phyloP scores from a whole-genome alignment of 92 coral and sea anemone genomes.

The Pocillopora grandis region DNA sequence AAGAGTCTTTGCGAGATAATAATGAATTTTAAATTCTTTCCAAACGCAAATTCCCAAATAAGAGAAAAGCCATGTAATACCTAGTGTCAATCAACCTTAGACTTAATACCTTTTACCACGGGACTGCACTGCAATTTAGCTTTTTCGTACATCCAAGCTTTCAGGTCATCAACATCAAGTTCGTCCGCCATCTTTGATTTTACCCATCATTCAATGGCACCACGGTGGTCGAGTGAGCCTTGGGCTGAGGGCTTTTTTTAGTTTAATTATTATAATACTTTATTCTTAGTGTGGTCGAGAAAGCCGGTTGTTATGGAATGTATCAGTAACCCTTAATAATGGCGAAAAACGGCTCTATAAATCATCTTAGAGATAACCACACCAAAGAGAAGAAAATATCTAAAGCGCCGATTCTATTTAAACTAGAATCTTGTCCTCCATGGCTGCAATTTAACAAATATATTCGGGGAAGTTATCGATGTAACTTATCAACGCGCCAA shows the following conservation, averaged over 20 bases:
- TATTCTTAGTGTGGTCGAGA: too few species aligned
- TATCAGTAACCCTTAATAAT: neutral
- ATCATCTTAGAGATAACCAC: neutral
- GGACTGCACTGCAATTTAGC: slow-evolving; percentile 81
- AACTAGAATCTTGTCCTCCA: slow-evolving; percentile 60
- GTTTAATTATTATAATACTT: too few species aligned
- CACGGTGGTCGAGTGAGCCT: neutral
- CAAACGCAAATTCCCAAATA: too few species aligned
- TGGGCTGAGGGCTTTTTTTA: neutral
- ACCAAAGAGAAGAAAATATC: slow-evolving; percentile 12
- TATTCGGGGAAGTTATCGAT: slow-evolving; percentile 79
- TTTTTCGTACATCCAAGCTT: slow-evolving; percentile 73
- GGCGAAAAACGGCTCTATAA: slow-evolving; percentile 41
- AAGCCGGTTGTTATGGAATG: neutral
- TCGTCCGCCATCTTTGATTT: slow-evolving; percentile 56
- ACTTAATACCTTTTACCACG: slow-evolving; percentile 64
- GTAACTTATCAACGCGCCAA: slow-evolving; percentile 61
- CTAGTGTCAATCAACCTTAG: neutral
- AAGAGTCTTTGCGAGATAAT: too few species aligned
- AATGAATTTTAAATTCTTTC: too few species aligned
- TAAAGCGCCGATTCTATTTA: slow-evolving; percentile 30
- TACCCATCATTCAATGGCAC: slow-evolving; percentile 32
- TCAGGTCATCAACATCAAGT: neutral
- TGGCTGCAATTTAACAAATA: slow-evolving; percentile 89
- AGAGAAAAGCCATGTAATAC: neutral